Evolutionary conservation across 2,888 invertebrate species (phyloP).

Genomic region (Lithophane leautieri): DNA sequence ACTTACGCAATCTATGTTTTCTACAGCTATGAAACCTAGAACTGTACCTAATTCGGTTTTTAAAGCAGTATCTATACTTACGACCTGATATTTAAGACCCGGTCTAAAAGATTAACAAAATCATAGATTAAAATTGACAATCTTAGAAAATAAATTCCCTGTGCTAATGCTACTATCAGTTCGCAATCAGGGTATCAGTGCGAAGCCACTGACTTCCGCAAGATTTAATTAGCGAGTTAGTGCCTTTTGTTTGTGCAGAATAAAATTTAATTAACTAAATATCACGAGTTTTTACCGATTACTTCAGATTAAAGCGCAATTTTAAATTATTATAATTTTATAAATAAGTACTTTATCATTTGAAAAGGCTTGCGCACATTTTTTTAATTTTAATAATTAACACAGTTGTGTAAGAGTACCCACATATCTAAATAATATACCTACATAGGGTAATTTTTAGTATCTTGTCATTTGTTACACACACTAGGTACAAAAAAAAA

Average conservation of each 20-base stretch:
- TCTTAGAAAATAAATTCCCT: not conserved
- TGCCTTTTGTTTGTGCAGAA: no score
- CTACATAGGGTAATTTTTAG: not conserved
- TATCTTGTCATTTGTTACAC: not conserved
- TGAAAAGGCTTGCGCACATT: not conserved
- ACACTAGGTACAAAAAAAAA: no score
- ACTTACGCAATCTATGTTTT: not conserved
- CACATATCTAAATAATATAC: not conserved
- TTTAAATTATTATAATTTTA: no score
- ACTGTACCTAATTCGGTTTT: constrained; percentile 4
- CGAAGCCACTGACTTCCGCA: constrained; percentile 18
- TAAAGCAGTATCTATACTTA: constrained; percentile 7
- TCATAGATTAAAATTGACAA: not conserved
- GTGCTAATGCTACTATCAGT: constrained; percentile 28
- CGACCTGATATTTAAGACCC: constrained; percentile 6
- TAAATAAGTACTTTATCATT: not conserved
- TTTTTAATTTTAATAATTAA: no score
- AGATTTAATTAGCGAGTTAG: constrained; percentile 28
- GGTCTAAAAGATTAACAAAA: constrained; percentile 33
- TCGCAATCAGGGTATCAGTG: constrained; percentile 26
- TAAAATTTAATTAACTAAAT: constrained; percentile 22
- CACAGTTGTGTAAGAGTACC: not conserved
- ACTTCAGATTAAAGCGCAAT: not conserved
- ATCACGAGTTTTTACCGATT: constrained; percentile 17
- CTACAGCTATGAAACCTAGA: constrained; percentile 1